Base-by-base conservation (phyloP, 2,797 vertebrate genomes). In the Rhinogobio ventralis region DNA sequence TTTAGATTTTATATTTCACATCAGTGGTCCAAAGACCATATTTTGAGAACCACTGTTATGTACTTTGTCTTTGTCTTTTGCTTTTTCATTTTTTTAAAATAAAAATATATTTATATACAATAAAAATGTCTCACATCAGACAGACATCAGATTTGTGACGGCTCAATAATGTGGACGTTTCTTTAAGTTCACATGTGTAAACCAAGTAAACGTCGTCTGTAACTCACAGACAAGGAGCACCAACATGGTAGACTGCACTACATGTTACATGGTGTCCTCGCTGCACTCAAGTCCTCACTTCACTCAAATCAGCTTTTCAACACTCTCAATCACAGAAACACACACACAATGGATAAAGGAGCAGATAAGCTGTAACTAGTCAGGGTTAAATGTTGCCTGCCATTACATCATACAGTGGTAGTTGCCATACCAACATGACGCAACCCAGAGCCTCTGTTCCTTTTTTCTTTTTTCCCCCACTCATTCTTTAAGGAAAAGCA, bases 341-440 rank as follows among this genome's bases (percentile, higher is more conserved):
- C 84, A 86, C 57, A 79, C 57, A 75, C 45, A 77, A 73, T 53
- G 78, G 88, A 84, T 90, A 87, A 88, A 92, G 86, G 82, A 90
- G 49, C 87, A 88, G 89, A 90, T 91, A 91, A 93, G 88, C 90
- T 89, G 88, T 91, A 90, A 93, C 91, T 90, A 86, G 87, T 87
- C 86, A 83, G 87, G 90, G 87, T 89, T 89, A 86, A 90, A 87
- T 91, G 89, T 94, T 94, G 92, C 93, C 89, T 90, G 91, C 90
- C 90, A 90, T 95, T 94, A 93, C 93, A 95, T 94, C 93, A 94
- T 93, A 88, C 85, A 74, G 82, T 87, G 88, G 85, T 88, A 87
- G 82, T 89, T 92, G 90, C 90, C 88, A 90, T 88, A 90, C 86
- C 88, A 85, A 91, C 89, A 91, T 93, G 91, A 94, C 91, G 90